phyloP scores from a whole-genome alignment of 2,888 invertebrate species.

The Panorpa germanica region DNA sequence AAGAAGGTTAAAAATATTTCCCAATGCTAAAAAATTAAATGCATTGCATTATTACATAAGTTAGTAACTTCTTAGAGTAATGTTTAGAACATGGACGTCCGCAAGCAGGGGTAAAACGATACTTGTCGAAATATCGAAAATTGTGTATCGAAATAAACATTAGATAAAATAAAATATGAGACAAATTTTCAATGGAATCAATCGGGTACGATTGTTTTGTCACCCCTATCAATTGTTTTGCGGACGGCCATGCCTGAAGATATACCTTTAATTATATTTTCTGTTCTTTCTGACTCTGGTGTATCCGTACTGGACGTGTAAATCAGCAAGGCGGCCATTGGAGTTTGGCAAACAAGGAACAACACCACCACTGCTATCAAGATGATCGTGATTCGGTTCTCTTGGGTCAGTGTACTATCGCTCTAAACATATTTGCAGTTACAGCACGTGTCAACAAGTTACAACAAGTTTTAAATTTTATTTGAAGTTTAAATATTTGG shows the following conservation, averaged over 20 bases:
- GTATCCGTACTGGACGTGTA: constrained; percentile 23
- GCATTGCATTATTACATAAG: constrained; percentile 13
- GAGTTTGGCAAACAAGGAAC: constrained; percentile 55
- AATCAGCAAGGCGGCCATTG: constrained; percentile 38
- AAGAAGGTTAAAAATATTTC: constrained; percentile 53
- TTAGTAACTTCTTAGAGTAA: not conserved
- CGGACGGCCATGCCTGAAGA: too few species aligned
- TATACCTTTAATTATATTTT: constrained; percentile 20
- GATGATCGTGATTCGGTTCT: constrained; percentile 56
- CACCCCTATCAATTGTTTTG: too few species aligned
- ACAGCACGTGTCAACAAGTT: not conserved
- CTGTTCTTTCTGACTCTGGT: constrained; percentile 13
- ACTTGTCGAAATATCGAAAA: too few species aligned
- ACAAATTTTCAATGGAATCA: not conserved
- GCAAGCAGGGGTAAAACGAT: too few species aligned
- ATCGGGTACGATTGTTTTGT: too few species aligned
- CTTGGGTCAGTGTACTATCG: constrained; percentile 29
- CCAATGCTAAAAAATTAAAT: constrained; percentile 27
- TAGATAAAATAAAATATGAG: too few species aligned
- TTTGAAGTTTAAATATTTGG: too few species aligned
- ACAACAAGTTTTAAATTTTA: too few species aligned
- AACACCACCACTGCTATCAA: constrained; percentile 56
- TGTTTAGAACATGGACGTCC: too few species aligned
- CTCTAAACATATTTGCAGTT: constrained; percentile 1
- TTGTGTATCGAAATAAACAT: not conserved